Evolutionary conservation across 2,113 vertebrate species (phyloP).

Genomic region (Lipotes vexillifer): DNA sequence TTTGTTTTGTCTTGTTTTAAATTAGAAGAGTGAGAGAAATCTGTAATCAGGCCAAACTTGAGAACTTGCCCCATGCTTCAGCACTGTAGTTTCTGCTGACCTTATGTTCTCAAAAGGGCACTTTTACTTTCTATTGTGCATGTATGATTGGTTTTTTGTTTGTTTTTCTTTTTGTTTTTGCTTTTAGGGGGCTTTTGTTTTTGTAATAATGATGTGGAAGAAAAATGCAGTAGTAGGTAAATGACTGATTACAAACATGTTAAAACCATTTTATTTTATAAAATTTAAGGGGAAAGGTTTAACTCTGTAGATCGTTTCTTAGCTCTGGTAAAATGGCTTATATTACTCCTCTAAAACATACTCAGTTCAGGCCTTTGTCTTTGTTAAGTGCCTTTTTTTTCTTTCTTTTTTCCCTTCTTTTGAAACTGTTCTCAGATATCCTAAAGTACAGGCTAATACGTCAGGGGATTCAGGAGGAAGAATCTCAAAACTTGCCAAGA

Average conservation of each 20-base stretch:
- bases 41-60: conserved; percentile 68
- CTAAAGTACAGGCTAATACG: conserved; percentile 73
- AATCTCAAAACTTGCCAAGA: conserved; percentile 75
- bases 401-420: conserved; percentile 54
- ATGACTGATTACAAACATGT: conserved; percentile 73
- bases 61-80: conserved; percentile 49
- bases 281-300: conserved; percentile 59
- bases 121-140: conserved; percentile 55
- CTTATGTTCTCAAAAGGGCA: conserved; percentile 58
- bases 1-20: conserved; percentile 48
- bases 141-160: background rate
- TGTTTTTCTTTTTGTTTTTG: background rate
- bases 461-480: conserved; percentile 77
- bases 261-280: conserved; percentile 83
- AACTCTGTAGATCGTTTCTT: conserved; percentile 76
- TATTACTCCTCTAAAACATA: conserved; percentile 75
- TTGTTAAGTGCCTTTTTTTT: conserved; percentile 85
- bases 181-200: conserved; percentile 50
- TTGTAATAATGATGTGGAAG: conserved; percentile 70
- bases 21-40: conserved; percentile 67
- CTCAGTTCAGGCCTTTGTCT: conserved; percentile 85
- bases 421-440: conserved; percentile 79
- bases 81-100: conserved; percentile 45
- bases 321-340: conserved; percentile 76
- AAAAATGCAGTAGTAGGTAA: conserved; percentile 77